Evolutionary conservation across 2,113 vertebrate species (phyloP).

Genomic region (Cebus imitator): DNA sequence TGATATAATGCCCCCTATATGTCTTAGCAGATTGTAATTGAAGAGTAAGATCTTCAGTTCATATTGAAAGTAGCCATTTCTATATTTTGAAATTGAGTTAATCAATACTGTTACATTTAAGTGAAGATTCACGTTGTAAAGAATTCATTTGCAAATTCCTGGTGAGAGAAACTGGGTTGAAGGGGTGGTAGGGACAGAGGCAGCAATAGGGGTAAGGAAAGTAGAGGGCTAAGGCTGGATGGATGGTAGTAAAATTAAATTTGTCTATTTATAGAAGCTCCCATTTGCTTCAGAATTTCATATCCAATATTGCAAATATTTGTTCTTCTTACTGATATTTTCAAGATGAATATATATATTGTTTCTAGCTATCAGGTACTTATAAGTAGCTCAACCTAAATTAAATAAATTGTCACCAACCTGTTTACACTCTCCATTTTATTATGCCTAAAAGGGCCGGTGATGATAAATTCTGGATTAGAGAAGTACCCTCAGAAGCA

Average conservation of each 20-base stretch:
- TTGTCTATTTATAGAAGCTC: neutral
- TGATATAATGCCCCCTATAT: neutral
- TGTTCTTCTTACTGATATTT: neutral
- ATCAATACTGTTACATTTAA: neutral
- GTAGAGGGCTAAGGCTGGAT: neutral
- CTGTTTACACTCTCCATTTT: neutral
- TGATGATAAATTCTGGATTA: neutral
- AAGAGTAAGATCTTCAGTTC: slow-evolving; percentile 42
- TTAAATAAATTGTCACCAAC: neutral
- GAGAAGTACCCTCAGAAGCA: neutral
- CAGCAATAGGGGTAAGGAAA: neutral
- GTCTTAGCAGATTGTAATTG: neutral
- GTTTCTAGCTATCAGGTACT: neutral
- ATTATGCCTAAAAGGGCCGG: neutral
- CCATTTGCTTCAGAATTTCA: neutral
- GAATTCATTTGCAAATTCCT: slow-evolving; percentile 34
- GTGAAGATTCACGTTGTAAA: neutral
- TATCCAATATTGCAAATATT: neutral
- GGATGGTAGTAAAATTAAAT: neutral
- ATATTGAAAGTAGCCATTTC: slow-evolving; percentile 7
- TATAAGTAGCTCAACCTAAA: neutral
- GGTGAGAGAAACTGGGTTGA: neutral
- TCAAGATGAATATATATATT: neutral
- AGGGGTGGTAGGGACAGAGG: neutral
- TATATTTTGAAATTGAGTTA: slow-evolving; percentile 23